Conservation (phyloP, 2,113 vertebrate genomes). For the Gasterosteus aculeatus region DNA sequence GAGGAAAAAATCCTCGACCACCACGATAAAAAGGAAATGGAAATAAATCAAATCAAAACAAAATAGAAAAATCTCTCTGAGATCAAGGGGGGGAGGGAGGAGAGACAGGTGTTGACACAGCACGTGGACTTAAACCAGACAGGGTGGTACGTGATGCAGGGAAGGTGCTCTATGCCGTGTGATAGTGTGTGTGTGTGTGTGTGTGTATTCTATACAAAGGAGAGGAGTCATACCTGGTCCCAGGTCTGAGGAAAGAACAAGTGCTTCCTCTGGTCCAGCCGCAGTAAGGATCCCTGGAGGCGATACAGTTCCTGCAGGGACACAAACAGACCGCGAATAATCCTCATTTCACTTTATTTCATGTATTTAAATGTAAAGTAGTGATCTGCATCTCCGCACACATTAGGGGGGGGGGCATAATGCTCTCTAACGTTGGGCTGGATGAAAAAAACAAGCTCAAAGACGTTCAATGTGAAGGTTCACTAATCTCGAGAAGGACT, state of each 20-base stretch:
- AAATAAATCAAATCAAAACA: conserved; percentile 36
- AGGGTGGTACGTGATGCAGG: background rate
- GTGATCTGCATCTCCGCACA: conserved; percentile 3
- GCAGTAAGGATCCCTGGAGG: conserved; percentile 93
- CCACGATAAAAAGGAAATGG: conserved; percentile 1
- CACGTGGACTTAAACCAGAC: background rate
- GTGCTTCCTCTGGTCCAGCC: conserved; percentile 92
- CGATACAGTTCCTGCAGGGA: conserved; percentile 87
- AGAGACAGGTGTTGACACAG: conserved; percentile 6
- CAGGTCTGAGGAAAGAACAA: conserved; percentile 89
- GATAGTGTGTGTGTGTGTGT: background rate
- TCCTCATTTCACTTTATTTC: background rate
- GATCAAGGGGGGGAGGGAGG: conserved; percentile 15
- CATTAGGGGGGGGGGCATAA: background rate
- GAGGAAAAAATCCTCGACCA: conserved; percentile 45
- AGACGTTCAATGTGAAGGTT: background rate
- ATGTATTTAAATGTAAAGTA: background rate
- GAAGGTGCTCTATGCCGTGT: background rate
- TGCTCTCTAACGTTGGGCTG: conserved; percentile 1
- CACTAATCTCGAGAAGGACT: background rate
- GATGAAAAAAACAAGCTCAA: conserved; percentile 3
- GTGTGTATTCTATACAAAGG: background rate
- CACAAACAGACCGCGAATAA: background rate
- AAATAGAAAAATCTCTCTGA: background rate
- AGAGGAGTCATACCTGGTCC: conserved; percentile 84